Percentiles rank a stretch among this genome's conserved stretches.
These are phyloP conservation scores for Batillaria attramentaria DNA, from an alignment of 1,140 invertebrate genomes.

Conservation along the genomic window DNA sequence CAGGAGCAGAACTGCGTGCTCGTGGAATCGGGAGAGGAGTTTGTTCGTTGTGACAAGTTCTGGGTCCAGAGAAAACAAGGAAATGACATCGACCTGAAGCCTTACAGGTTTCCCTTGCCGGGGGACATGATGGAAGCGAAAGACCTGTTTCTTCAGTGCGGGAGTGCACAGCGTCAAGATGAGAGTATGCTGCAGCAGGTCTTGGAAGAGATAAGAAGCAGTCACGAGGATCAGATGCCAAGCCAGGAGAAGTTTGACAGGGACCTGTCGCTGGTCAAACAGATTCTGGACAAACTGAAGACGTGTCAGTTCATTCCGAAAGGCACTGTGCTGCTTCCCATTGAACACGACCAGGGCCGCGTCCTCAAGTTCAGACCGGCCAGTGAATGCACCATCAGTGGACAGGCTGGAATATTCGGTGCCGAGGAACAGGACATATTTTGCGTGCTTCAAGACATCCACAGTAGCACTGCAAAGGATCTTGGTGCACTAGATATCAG, in stretches of 20 bases:
- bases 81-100: slow-evolving; percentile 21
- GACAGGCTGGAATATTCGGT: no score
- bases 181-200: slow-evolving; percentile 28
- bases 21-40: background rate
- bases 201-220: slow-evolving; percentile 23
- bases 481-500: no score
- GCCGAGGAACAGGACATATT: no score
- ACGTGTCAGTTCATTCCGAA: background rate
- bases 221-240: background rate
- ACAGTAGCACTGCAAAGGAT: no score
- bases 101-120: slow-evolving; percentile 21
- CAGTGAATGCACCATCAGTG: slow-evolving; percentile 50
- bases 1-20: background rate
- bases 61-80: background rate
- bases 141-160: slow-evolving; percentile 20
- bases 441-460: no score
- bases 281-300: slow-evolving; percentile 30
- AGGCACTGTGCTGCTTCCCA: slow-evolving; percentile 37
- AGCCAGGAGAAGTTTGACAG: background rate
- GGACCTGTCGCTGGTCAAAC: slow-evolving; percentile 25
- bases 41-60: slow-evolving; percentile 23
- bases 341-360: slow-evolving; percentile 27
- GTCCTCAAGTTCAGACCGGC: slow-evolving; percentile 36
- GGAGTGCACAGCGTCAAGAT: slow-evolving; percentile 44
- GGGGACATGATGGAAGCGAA: background rate